Evolutionary conservation across 2,797 vertebrate species (phyloP).

Genomic region (Notolepis coatsorum): DNA sequence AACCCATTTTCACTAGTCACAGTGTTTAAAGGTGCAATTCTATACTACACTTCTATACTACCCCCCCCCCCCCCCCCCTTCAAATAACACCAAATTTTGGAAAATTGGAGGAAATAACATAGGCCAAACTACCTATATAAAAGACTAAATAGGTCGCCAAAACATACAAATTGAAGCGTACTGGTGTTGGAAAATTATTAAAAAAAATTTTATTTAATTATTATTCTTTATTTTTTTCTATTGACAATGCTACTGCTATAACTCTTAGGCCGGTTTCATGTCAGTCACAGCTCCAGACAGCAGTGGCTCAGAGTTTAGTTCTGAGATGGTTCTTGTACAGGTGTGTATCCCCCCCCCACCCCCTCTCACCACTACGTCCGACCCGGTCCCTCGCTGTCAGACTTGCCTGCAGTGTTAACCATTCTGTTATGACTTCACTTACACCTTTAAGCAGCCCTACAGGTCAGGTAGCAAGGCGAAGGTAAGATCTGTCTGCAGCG

Average conservation of each 20-base stretch:
- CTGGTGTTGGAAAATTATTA: slow-evolving; percentile 49
- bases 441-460: slow-evolving; percentile 77
- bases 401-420: slow-evolving; percentile 60
- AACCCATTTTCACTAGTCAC: slow-evolving; percentile 72
- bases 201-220: slow-evolving; percentile 34
- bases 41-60: slow-evolving; percentile 61
- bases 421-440: slow-evolving; percentile 72
- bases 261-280: slow-evolving; percentile 34
- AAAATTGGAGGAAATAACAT: not conserved
- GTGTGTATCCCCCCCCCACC: not conserved
- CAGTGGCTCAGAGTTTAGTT: slow-evolving; percentile 22
- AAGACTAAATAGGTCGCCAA: slow-evolving; percentile 50
- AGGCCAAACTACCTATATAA: slow-evolving; percentile 28
- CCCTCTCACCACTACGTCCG: slow-evolving; percentile 23
- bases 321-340: slow-evolving; percentile 57
- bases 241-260: slow-evolving; percentile 44
- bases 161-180: slow-evolving; percentile 58
- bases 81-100: slow-evolving; percentile 50
- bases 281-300: slow-evolving; percentile 26
- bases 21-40: slow-evolving; percentile 69
- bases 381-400: slow-evolving; percentile 35
- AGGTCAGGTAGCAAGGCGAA: slow-evolving; percentile 80
- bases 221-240: no score
- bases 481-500: slow-evolving; percentile 78
- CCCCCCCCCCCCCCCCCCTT: not conserved